phyloP scores from a whole-genome alignment of 92 coral and sea anemone species.

The Porites lobata region DNA sequence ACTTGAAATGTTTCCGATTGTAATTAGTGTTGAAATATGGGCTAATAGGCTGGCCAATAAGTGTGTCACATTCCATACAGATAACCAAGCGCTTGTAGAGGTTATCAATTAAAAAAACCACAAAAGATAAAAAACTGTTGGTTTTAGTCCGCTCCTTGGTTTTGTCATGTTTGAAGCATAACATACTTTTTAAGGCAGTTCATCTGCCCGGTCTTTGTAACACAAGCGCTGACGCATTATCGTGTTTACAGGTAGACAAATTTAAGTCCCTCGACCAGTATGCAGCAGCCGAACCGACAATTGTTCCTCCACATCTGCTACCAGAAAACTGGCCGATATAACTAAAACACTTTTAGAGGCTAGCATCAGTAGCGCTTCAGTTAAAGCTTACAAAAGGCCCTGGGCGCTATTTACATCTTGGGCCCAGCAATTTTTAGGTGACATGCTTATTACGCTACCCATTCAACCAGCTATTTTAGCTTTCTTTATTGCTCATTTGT shows the following conservation, averaged over 20 bases:
- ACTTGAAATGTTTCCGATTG: slow-evolving; percentile 44
- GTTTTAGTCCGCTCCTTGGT: slow-evolving; percentile 43
- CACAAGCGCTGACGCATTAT: slow-evolving; percentile 42
- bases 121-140: slow-evolving; percentile 44
- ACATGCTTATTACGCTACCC: not conserved
- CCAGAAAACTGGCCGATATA: slow-evolving; percentile 49
- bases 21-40: slow-evolving; percentile 12
- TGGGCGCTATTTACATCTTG: slow-evolving; percentile 26
- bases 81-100: slow-evolving; percentile 16
- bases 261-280: slow-evolving; percentile 38
- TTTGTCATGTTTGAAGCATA: slow-evolving; percentile 34
- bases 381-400: slow-evolving; percentile 15
- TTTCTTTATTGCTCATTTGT: slow-evolving; percentile 35
- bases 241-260: slow-evolving; percentile 60
- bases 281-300: slow-evolving; percentile 20
- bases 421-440: not conserved
- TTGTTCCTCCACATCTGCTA: slow-evolving; percentile 32
- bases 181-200: slow-evolving; percentile 38
- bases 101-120: slow-evolving; percentile 44
- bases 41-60: slow-evolving; percentile 19
- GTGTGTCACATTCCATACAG: slow-evolving; percentile 41
- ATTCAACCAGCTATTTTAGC: slow-evolving; percentile 19
- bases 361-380: slow-evolving; percentile 20
- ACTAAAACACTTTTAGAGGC: slow-evolving; percentile 27
- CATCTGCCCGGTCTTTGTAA: slow-evolving; percentile 49